These are phyloP conservation scores for Aptenodytes forsteri DNA, from an alignment of 2,113 vertebrate genomes.

Conservation along the genomic window DNA sequence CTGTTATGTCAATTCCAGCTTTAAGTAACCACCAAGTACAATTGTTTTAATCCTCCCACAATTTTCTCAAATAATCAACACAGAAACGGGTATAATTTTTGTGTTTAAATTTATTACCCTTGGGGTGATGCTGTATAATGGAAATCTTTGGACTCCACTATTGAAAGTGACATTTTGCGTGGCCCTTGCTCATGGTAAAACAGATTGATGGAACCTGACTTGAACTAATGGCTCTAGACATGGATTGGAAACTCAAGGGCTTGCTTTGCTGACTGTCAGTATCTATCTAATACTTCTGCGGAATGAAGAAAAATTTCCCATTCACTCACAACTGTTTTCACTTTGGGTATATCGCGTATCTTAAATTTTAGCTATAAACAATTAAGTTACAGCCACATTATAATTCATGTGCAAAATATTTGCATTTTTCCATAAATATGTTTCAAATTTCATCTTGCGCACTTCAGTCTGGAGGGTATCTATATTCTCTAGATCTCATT, in stretches of 20 bases:
- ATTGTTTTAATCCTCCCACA: neutral
- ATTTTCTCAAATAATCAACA: neutral
- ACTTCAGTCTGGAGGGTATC: neutral
- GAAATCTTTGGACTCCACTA: neutral
- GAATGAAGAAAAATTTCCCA: neutral
- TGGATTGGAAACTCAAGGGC: neutral
- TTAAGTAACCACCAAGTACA: neutral
- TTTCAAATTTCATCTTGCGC: neutral
- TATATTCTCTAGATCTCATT: neutral
- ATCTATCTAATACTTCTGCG: neutral
- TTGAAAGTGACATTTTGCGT: neutral
- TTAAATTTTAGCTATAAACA: constrained; percentile 4
- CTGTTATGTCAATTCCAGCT: neutral
- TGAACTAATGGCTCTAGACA: neutral
- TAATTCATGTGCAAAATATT: constrained; percentile 11
- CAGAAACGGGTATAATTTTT: neutral
- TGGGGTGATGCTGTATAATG: neutral
- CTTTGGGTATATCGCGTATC: neutral
- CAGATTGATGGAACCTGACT: neutral
- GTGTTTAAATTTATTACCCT: neutral
- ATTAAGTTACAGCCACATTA: neutral
- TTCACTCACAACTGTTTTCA: constrained; percentile 1
- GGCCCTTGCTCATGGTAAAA: neutral
- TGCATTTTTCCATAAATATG: constrained; percentile 16
- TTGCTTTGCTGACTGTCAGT: neutral